Conservation (phyloP, 2,113 vertebrate species). For the Polypterus bichir region DNA sequence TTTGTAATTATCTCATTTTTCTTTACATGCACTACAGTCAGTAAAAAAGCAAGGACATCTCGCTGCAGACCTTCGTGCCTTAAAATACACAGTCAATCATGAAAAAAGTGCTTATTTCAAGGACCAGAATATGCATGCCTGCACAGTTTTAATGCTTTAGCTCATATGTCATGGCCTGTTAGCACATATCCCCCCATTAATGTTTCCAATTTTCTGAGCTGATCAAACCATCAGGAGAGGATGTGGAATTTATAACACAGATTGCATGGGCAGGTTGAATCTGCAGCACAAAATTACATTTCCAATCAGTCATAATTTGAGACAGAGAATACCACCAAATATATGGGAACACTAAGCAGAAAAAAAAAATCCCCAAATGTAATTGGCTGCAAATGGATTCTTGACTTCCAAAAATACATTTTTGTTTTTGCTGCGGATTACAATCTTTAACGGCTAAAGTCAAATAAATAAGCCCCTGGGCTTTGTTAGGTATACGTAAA, state of each 20-base stretch:
- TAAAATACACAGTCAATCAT: slow-evolving; percentile 1
- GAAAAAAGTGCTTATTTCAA: not conserved
- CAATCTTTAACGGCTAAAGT: too few species aligned
- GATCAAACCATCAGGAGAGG: slow-evolving; percentile 6
- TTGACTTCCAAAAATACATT: too few species aligned
- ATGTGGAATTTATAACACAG: slow-evolving; percentile 1
- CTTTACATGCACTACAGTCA: too few species aligned
- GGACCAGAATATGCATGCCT: slow-evolving; percentile 1
- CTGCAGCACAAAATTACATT: slow-evolving; percentile 1
- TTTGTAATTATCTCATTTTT: too few species aligned
- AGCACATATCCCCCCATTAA: slow-evolving; percentile 7
- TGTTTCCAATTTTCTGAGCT: slow-evolving; percentile 9
- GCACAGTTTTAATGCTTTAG: slow-evolving; percentile 11
- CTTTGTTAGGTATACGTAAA: too few species aligned
- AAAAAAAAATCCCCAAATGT: too few species aligned
- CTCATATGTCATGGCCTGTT: slow-evolving; percentile 10
- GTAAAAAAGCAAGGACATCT: too few species aligned
- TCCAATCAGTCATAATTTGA: slow-evolving; percentile 5
- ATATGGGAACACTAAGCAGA: too few species aligned
- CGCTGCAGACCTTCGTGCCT: too few species aligned
- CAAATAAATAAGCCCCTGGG: too few species aligned
- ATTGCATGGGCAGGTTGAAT: not conserved
- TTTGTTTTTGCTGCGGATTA: too few species aligned
- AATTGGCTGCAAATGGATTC: too few species aligned
- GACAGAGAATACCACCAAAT: not conserved